Evolutionary conservation across 2,797 vertebrate species (phyloP).

Genomic region (Notolepis coatsorum): DNA sequence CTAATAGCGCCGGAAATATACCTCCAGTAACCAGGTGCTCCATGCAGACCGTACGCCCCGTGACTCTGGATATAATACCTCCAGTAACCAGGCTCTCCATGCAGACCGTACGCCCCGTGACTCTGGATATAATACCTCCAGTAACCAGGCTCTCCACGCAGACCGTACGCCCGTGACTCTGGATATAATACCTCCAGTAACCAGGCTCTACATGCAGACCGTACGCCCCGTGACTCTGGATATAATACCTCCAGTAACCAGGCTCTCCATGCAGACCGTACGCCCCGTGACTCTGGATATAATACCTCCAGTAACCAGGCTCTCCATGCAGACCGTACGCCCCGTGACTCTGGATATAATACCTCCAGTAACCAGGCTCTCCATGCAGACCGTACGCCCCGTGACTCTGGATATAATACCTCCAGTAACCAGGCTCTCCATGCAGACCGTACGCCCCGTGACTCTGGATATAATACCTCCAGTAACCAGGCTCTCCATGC

Average conservation of each 20-base stretch:
- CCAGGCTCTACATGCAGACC: no score
- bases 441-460: not conserved
- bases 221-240: not conserved
- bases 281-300: not conserved
- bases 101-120: not conserved
- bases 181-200: no score
- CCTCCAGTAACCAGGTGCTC: slow-evolving; percentile 46
- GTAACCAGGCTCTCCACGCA: no score
- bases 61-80: no score
- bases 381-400: not conserved
- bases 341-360: not conserved
- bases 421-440: no score
- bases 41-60: not conserved
- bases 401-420: slow-evolving; percentile 5
- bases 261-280: not conserved
- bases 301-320: no score
- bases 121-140: no score
- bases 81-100: no score
- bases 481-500: no score
- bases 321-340: not conserved
- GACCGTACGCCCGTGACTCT: not conserved
- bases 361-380: no score
- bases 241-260: no score
- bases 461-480: no score
- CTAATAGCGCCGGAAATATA: slow-evolving; percentile 63